Base-by-base conservation (phyloP, 2,113 vertebrate species). In the Pseudopodoces humilis region DNA sequence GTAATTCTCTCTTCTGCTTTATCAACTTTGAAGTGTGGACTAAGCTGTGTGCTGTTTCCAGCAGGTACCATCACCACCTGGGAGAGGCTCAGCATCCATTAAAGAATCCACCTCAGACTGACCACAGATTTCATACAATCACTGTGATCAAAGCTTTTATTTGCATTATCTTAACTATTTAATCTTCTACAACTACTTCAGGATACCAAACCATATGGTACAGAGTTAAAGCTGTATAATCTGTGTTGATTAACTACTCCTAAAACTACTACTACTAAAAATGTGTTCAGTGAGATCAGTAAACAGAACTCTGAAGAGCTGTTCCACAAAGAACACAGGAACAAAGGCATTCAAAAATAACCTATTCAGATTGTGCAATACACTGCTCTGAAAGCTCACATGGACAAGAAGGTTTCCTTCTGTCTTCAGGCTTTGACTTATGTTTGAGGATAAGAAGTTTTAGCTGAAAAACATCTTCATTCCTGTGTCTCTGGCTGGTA, bases 271-370 rank as follows among this genome's bases (percentile, higher is more conserved):
- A 35, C 41, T 87, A 53, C 88, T 53, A 47, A 77, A 86, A 83
- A 94, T 62, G 69, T 88, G 47, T 52, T 82, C 31, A 76, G 53
- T 53, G 85, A 94, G 85, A 83, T 82, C 85, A 95, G 64, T 41
- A 74, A 93, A 83, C 14, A 50, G 15, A 80, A 65, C 37, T 91
- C 65, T 46, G 27, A 25, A 80, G 58, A 84, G 31, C 77, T 76
- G 56, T 5, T 88, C 80, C 70, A 68, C 7, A 28, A 52, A 90
- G 59, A 72, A 49, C 27, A 68, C 10, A 30, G 78, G 62, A 77
- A 84, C 25, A 95, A 74, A 95, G 35, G 30, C 50, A 69, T 59
- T 88, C 59, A 95, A 78, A 96, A 95, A 89, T 79, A 96, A 72
- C 67, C 86, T 65, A 41, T 86, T 94, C 59, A 65, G 75, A 84